Base-by-base conservation (phyloP, 1,140 invertebrate genomes). In the Drosophila chauvacae region DNA sequence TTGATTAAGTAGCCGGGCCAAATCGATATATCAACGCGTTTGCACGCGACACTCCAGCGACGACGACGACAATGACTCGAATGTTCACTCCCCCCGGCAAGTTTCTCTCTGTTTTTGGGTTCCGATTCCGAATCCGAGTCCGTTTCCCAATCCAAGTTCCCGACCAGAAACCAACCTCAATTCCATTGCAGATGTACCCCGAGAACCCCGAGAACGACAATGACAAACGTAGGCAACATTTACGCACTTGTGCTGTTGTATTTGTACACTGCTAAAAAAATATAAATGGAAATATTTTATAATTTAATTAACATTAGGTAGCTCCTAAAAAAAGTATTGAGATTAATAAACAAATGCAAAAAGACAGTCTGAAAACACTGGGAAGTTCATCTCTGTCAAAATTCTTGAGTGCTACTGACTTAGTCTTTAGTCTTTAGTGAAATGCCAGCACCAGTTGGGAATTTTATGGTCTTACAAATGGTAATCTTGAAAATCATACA, bases 11-110 rank as follows among this genome's bases (percentile, higher is more conserved):
- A 79, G 70, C 77, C 57, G 64, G 59, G 63, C 55, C 77, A 77
- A 74, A 84, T 88, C 84, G 72, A 88, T 88, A 88, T 88, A 88
- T 88, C 85, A 88, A 80, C 76, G 71, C 70, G 75, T 68, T 83
- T 75, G 84, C 84, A 88, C 72, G 84, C 84, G 60, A 82, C 48
- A 53, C 57, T 50, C 68, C 64, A 26, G 10, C 33, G 33, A 72
- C 72, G 33, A 72, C 72, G 62, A 78, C 58, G n/a, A 53, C 50
- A 53, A 14, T 47, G 20, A 47, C 23, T 44, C 42, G 18, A 7
- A 20, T 11, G 10, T 11, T 33, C 28, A 3, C 7, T n/a, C 50
- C 50, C 50, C 13, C 18, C 20, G 51, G 51, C 30, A 35, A 37
- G 51, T 35, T 53, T 20, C 51, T 16, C 18, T 35, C 18, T 18